Percentiles rank a stretch among this genome's conserved stretches.
Evolutionary conservation across 2,113 vertebrate genomes (phyloP).

Genomic region (Xiphorhynchus elegans): DNA sequence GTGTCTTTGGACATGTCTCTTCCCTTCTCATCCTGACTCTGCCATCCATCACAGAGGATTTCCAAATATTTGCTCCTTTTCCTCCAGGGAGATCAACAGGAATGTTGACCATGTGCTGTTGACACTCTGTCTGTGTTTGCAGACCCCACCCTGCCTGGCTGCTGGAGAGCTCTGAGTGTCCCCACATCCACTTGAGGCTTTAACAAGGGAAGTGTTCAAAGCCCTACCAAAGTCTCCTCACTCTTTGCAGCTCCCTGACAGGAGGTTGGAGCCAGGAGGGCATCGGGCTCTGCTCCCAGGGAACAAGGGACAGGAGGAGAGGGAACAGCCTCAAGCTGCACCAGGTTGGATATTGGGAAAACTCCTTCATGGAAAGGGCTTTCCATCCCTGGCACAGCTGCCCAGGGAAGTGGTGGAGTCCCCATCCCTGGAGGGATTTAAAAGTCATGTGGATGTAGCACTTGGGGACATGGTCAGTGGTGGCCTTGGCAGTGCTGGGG

Average conservation of each 20-base stretch:
- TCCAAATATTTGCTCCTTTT: neutral
- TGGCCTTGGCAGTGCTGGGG: neutral
- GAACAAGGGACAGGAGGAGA: neutral
- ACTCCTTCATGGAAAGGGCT: neutral
- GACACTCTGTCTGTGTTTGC: neutral
- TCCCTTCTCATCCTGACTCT: neutral
- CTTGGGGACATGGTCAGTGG: neutral
- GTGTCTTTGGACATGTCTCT: neutral
- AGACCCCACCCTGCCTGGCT: neutral
- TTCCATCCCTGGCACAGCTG: neutral
- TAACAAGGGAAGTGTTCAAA: neutral
- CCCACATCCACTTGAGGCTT: rapidly evolving
- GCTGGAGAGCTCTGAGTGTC: neutral
- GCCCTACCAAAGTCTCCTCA: neutral
- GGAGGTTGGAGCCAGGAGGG: neutral
- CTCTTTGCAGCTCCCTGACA: neutral
- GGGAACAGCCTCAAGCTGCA: rapidly evolving
- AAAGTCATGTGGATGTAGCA: neutral
- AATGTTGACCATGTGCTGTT: neutral
- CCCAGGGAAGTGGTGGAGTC: neutral
- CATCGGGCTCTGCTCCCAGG: neutral
- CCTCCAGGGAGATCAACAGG: neutral
- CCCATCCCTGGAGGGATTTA: neutral
- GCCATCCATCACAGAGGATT: neutral
- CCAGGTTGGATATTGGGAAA: neutral